Percentiles rank a stretch among this genome's conserved stretches.
Evolutionary conservation across 2,888 invertebrate species (phyloP).

Genomic region (Eutolmus rufibarbis): DNA sequence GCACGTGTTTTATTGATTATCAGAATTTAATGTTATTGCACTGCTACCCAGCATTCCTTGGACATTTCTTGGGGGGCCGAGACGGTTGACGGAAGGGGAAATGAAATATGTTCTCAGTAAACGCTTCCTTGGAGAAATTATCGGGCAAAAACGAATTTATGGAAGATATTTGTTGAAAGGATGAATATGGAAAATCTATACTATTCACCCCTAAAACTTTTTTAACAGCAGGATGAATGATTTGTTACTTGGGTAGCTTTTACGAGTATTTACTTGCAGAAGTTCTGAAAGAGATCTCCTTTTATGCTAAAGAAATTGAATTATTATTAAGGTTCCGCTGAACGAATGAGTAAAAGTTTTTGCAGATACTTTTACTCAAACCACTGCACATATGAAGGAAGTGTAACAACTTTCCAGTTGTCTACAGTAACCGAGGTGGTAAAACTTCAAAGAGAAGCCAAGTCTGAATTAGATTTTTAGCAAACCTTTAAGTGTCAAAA

Average conservation of each 20-base stretch:
- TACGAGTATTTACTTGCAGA: neutral
- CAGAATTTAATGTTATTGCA: neutral
- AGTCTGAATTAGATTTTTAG: too few relatives aligned
- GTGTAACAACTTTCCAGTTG: neutral
- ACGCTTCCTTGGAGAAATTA: neutral
- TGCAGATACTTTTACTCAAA: too few relatives aligned
- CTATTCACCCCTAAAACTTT: neutral
- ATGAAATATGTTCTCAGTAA: neutral
- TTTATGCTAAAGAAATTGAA: neutral
- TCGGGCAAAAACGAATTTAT: neutral
- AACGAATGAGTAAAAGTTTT: neutral
- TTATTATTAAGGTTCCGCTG: neutral
- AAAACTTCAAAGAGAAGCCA: too few relatives aligned
- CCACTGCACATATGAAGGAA: neutral
- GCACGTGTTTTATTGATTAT: slow-evolving; percentile 11
- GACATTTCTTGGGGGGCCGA: neutral
- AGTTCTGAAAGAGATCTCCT: neutral
- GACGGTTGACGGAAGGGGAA: neutral
- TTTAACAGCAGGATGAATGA: neutral
- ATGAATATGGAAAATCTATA: neutral
- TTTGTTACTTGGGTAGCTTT: neutral
- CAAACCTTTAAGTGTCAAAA: too few relatives aligned
- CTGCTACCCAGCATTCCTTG: neutral
- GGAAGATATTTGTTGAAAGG: neutral
- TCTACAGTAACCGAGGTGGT: neutral